Percentiles rank a stretch among this genome's conserved stretches.
These are phyloP conservation scores for Brachionus angularis DNA, from an alignment of 1,140 invertebrate genomes.

Conservation along the genomic window DNA sequence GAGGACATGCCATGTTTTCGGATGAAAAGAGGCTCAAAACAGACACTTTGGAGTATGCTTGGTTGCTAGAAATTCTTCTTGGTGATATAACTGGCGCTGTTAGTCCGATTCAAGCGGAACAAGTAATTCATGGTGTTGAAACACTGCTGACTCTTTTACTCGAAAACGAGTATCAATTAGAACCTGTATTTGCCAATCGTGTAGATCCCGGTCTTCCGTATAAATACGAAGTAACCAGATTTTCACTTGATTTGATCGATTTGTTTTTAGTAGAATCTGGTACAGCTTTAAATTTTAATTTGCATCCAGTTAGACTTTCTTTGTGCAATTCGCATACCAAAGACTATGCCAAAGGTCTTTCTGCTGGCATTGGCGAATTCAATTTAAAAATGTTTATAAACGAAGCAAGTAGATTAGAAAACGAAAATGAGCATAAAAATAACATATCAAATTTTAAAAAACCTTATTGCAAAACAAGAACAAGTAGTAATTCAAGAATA, in stretches of 20 bases:
- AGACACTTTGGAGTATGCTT: constrained; percentile 93
- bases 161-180: constrained; percentile 49
- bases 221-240: constrained; percentile 86
- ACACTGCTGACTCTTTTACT: constrained; percentile 9
- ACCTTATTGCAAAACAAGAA: not conserved
- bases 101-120: constrained; percentile 59
- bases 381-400: constrained; percentile 25
- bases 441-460: not conserved
- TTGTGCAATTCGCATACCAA: constrained; percentile 89
- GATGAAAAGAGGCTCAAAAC: constrained; percentile 81
- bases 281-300: constrained; percentile 43
- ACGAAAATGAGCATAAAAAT: not conserved
- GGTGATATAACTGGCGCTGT: constrained; percentile 63
- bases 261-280: constrained; percentile 75
- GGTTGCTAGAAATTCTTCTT: constrained; percentile 67
- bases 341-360: constrained; percentile 80
- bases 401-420: constrained; percentile 10
- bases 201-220: constrained; percentile 4
- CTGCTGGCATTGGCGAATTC: constrained; percentile 51
- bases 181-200: constrained; percentile 58
- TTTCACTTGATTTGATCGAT: constrained; percentile 84
- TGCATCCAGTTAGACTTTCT: constrained; percentile 77
- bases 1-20: constrained; percentile 96
- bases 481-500: not conserved
- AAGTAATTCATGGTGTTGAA: constrained; percentile 23